A percentile compares a stretch with the other conserved stretches of the same genome.
phyloP scores from a whole-genome alignment of 2,113 vertebrate species.

The Cyprinodon tularosa region DNA sequence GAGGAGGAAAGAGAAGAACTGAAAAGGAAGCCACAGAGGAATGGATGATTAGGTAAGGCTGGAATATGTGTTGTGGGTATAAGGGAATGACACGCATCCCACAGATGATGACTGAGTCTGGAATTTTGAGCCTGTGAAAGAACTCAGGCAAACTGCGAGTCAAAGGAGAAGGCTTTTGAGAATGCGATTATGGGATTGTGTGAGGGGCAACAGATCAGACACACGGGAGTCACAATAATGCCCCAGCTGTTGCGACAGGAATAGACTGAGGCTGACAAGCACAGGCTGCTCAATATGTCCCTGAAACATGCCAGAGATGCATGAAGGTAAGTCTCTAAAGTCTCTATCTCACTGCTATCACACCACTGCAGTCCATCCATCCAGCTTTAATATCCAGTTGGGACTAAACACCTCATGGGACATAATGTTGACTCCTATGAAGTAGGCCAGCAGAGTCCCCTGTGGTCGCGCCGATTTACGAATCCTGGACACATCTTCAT shows the following conservation, averaged over 20 bases:
- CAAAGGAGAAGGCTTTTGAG: conserved; percentile 66
- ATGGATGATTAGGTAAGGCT: conserved; percentile 26
- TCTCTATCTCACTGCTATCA: conserved; percentile 8
- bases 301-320: conserved; percentile 20
- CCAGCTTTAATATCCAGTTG: conserved; percentile 50
- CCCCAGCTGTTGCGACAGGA: conserved; percentile 70
- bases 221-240: conserved; percentile 40
- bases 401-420: conserved; percentile 49
- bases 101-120: conserved; percentile 27
- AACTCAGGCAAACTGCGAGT: conserved; percentile 46
- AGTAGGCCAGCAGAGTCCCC: conserved; percentile 54
- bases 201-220: conserved; percentile 40
- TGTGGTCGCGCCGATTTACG: conserved; percentile 16
- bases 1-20: conserved; percentile 1
- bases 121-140: conserved; percentile 42
- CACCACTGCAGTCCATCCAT: conserved; percentile 14
- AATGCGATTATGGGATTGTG: conserved; percentile 36
- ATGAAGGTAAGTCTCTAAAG: conserved; percentile 29
- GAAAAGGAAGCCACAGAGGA: conserved; percentile 10
- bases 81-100: conserved; percentile 39
- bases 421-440: conserved; percentile 54
- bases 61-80: conserved; percentile 40
- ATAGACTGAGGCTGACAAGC: conserved; percentile 50
- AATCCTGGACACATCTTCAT: conserved; percentile 29
- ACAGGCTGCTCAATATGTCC: conserved; percentile 40